Conservation (phyloP, 2,888 invertebrate genomes). For the Sarcophaga caerulescens region DNA sequence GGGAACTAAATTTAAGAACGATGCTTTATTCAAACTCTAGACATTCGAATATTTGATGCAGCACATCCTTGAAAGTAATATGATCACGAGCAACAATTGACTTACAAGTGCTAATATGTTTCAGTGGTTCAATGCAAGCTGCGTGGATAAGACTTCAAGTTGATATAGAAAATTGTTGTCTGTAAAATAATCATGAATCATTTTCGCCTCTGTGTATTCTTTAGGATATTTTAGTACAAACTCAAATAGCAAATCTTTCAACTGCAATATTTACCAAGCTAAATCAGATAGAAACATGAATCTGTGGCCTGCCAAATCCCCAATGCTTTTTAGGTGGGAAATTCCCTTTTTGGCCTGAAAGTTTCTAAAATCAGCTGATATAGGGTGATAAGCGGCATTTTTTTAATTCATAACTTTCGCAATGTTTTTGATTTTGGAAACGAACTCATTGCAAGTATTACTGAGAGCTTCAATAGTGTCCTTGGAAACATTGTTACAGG, state of each 20-base stretch:
- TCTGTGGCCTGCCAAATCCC: constrained; percentile 20
- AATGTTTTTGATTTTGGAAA: constrained; percentile 26
- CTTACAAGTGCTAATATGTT: constrained; percentile 40
- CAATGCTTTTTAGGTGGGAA: constrained; percentile 30
- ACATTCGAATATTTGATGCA: constrained; percentile 20
- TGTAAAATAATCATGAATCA: constrained; percentile 25
- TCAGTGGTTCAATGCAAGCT: constrained; percentile 38
- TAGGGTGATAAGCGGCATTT: constrained; percentile 36
- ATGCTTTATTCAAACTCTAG: constrained; percentile 18
- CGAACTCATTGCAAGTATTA: constrained; percentile 15
- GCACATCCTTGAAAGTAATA: constrained; percentile 39
- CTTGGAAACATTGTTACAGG: constrained; percentile 40
- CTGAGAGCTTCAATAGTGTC: constrained; percentile 38
- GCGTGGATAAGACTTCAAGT: constrained; percentile 41
- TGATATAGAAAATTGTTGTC: constrained; percentile 32
- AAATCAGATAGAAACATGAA: constrained; percentile 21
- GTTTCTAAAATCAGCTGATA: constrained; percentile 19
- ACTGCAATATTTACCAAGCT: constrained; percentile 9
- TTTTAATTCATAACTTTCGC: constrained; percentile 41
- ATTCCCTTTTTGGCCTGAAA: constrained; percentile 18
- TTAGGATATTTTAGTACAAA: constrained; percentile 28
- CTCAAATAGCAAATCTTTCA: constrained; percentile 1
- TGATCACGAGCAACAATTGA: constrained; percentile 31
- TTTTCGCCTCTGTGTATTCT: constrained; percentile 19
- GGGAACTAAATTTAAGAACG: constrained; percentile 18